phyloP scores from a whole-genome alignment of 2,888 invertebrate genomes.

The Agrilus mali region DNA sequence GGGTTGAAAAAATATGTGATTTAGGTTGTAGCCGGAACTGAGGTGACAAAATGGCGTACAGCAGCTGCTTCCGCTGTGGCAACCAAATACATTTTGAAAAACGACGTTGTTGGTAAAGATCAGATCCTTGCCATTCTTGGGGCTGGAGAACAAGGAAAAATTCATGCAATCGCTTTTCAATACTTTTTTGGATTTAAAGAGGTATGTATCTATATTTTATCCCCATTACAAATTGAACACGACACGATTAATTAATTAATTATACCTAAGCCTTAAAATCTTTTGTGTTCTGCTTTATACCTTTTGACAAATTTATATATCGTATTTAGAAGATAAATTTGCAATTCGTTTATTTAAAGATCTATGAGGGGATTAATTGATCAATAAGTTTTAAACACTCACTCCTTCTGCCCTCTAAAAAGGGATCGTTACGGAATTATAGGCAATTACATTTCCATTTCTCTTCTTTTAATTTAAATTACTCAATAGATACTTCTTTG shows the following conservation, averaged over 20 bases:
- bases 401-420: too few relatives aligned
- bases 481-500: too few relatives aligned
- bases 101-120: constrained; percentile 16
- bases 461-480: too few relatives aligned
- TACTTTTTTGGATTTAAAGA: constrained; percentile 34
- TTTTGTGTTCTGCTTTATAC: too few relatives aligned
- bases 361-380: not conserved
- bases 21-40: constrained; percentile 37
- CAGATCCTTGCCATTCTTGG: constrained; percentile 37
- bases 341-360: too few relatives aligned
- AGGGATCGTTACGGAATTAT: too few relatives aligned
- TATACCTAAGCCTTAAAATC: too few relatives aligned
- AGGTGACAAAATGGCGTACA: constrained; percentile 44
- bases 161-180: constrained; percentile 39
- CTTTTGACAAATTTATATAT: too few relatives aligned
- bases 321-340: not conserved
- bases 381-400: not conserved
- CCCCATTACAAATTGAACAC: not conserved
- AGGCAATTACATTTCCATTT: too few relatives aligned
- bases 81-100: constrained; percentile 36
- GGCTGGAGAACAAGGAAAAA: constrained; percentile 39
- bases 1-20: too few relatives aligned
- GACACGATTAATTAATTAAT: not conserved
- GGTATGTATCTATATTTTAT: constrained; percentile 23
- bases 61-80: constrained; percentile 44